These are phyloP conservation scores for Diorhabda sublineata DNA, from an alignment of 1,140 invertebrate species.

Conservation along the genomic window DNA sequence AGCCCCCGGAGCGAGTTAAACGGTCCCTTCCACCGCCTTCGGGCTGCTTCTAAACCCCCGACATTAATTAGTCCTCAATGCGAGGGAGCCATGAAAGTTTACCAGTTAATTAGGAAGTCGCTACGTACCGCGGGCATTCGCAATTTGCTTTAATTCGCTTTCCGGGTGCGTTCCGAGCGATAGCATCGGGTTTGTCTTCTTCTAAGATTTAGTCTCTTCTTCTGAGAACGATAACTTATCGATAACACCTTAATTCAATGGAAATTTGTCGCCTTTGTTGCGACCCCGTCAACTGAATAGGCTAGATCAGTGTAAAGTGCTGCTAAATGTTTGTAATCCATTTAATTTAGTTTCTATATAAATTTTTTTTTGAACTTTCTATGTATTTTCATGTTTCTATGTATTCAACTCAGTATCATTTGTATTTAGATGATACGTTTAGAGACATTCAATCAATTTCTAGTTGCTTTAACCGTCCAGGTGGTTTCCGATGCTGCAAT, in stretches of 20 bases:
- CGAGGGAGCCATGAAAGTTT: slow-evolving; percentile 46
- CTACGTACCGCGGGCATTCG: slow-evolving; percentile 21
- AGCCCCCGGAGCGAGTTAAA: slow-evolving; percentile 27
- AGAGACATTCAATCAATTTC: too few species aligned
- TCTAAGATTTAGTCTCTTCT: slow-evolving; percentile 1
- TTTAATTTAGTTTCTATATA: too few species aligned
- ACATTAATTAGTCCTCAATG: slow-evolving; percentile 46
- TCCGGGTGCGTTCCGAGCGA: slow-evolving; percentile 9
- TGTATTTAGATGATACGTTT: too few species aligned
- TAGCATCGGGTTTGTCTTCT: slow-evolving; percentile 9
- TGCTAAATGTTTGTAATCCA: too few species aligned
- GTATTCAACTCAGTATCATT: too few species aligned
- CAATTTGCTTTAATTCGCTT: slow-evolving; percentile 20
- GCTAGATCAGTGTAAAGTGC: too few species aligned
- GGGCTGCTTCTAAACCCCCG: slow-evolving; percentile 28
- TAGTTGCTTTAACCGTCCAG: too few species aligned
- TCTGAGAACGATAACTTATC: not conserved
- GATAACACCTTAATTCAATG: not conserved
- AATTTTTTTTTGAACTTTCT: too few species aligned
- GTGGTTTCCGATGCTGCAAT: too few species aligned
- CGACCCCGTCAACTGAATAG: too few species aligned
- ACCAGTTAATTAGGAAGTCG: slow-evolving; percentile 47
- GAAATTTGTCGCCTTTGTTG: slow-evolving; percentile 4
- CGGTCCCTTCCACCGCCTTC: slow-evolving; percentile 17
- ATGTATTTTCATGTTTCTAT: too few species aligned